phyloP scores from a whole-genome alignment of 2,113 vertebrate species.

The Macrotis lagotis region DNA sequence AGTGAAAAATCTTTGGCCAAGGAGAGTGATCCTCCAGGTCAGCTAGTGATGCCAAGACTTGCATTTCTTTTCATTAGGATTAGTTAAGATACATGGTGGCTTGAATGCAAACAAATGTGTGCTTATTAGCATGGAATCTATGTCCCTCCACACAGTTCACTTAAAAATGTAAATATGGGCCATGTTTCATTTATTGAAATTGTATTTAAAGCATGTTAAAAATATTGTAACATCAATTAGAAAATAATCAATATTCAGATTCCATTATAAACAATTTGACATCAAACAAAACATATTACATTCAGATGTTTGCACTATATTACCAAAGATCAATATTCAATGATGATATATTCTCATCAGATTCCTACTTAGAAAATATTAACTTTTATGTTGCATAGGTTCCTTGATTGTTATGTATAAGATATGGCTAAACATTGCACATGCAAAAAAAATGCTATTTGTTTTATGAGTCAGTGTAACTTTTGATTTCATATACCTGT shows the following conservation, averaged over 20 bases:
- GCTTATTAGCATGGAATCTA: not conserved
- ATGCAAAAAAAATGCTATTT: conserved; percentile 64
- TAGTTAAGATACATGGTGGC: not conserved
- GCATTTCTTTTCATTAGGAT: conserved; percentile 1
- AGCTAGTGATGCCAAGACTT: not conserved
- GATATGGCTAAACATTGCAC: conserved; percentile 20
- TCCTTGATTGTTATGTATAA: conserved; percentile 66
- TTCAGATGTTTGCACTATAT: conserved; percentile 47
- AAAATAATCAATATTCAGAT: not conserved
- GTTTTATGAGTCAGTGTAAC: conserved; percentile 42
- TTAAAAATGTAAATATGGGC: not conserved
- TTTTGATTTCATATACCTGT: conserved; percentile 60
- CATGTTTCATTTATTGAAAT: not conserved
- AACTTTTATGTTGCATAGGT: conserved; percentile 54
- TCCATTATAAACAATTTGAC: conserved; percentile 1
- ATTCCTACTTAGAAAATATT: conserved; percentile 53
- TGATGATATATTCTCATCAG: not conserved
- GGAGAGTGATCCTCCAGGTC: not conserved
- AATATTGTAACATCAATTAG: conserved; percentile 13
- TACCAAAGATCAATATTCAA: conserved; percentile 51
- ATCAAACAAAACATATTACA: not conserved
- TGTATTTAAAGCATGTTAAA: conserved; percentile 8
- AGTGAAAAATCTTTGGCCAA: not conserved
- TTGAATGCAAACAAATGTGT: not conserved
- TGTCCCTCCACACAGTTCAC: not conserved